Percentiles rank a stretch among this genome's conserved stretches.
phyloP scores from a whole-genome alignment of 2,888 invertebrate genomes.

The Watsonalla cultraria region DNA sequence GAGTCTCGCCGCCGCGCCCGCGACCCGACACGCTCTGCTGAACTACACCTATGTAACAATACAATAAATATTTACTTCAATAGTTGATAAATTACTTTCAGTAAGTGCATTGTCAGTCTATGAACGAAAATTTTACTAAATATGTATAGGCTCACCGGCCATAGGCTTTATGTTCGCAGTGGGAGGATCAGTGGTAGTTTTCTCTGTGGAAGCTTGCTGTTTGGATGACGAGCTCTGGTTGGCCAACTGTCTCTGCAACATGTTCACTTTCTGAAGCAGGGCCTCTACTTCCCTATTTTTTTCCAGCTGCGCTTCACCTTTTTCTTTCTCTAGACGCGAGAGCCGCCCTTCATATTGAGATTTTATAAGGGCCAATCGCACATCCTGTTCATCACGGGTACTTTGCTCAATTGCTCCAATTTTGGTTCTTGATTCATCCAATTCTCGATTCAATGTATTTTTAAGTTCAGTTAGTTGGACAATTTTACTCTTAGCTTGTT shows the following conservation, averaged over 20 bases:
- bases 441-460: slow-evolving; percentile 78
- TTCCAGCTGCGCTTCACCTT: slow-evolving; percentile 80
- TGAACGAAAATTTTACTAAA: too few relatives aligned
- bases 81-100: background rate
- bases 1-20: slow-evolving; percentile 88
- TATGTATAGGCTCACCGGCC: slow-evolving; percentile 80
- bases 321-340: slow-evolving; percentile 85
- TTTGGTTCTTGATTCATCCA: slow-evolving; percentile 73
- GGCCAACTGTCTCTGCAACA: slow-evolving; percentile 84
- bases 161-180: slow-evolving; percentile 97
- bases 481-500: slow-evolving; percentile 86
- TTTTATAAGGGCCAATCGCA: slow-evolving; percentile 80
- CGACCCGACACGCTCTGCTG: slow-evolving; percentile 73
- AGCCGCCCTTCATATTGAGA: slow-evolving; percentile 85
- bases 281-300: slow-evolving; percentile 83
- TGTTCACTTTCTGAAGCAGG: slow-evolving; percentile 82
- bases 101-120: too few relatives aligned
- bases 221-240: slow-evolving; percentile 85
- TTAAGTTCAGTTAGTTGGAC: slow-evolving; percentile 85
- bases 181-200: slow-evolving; percentile 78
- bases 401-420: slow-evolving; percentile 72
- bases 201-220: slow-evolving; percentile 76
- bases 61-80: slow-evolving; percentile 8
- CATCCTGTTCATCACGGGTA: slow-evolving; percentile 77
- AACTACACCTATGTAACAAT: slow-evolving; percentile 46